Base-by-base conservation (phyloP, 2,113 vertebrate species). In the Narcine bancroftii region DNA sequence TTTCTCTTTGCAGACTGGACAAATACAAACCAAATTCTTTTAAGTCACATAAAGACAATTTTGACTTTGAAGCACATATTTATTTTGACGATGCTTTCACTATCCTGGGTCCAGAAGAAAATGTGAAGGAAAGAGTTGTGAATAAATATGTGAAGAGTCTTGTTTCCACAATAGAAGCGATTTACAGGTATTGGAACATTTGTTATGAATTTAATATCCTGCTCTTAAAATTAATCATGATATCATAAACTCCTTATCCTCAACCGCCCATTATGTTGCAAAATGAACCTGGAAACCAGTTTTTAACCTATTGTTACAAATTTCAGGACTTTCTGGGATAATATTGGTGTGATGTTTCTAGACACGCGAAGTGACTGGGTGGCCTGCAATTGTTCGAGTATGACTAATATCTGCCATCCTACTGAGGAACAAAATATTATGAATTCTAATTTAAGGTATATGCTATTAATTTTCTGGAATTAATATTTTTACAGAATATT, bases 41-140 rank as follows among this genome's bases (percentile, higher is more conserved):
- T 36, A 94, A 96, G 72, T 93, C 95, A 0, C 96, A 96, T 69
- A 96, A 94, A 6, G 95, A 96, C 75, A 93, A 93, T 69, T 96
- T 97, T 94, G 95, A 96, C 92, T 97, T 97, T 94, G 96, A 97
- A 92, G 94, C 94, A 92, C 96, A 97, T 93, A 95, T 96, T 93
- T 96, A 93, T 92, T 95, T 97, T 0, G 96, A 96, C 3, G 96
- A 97, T 71, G 95, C 95, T 60, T 97, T 95, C 79, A 94, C 94
- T 94, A 56, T 69, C 13, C 17, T 15, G 24, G 29, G 4, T 45
- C 24, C 63, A 29, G 24, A 47, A 26, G 42, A 50, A 50, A 94
- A 96, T 1, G 93, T 95, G 47, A 93, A 83, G 0, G 94, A 94
- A 10, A 95, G 93, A 81, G 83, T 96, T 77, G 94, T 96, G 42